Conservation (phyloP, 2,113 vertebrate genomes). For the Hemiscyllium ocellatum region DNA sequence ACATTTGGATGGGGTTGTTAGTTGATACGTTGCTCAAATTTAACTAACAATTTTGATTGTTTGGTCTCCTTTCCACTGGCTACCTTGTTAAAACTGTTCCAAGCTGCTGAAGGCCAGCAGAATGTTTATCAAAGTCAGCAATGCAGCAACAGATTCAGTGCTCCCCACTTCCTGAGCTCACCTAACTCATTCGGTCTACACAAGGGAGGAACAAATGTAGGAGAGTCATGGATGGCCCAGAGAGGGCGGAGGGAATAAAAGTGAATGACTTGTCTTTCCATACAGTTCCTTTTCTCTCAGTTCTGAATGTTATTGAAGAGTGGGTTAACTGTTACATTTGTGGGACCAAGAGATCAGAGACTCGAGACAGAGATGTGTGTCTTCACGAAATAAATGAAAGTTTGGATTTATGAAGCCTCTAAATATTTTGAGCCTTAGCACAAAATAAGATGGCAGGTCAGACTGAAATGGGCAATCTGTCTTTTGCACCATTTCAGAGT, state of each 20-base stretch:
- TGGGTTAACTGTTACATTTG: not conserved
- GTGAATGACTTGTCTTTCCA: not conserved
- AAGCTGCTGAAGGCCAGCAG: not conserved
- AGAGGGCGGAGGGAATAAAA: not conserved
- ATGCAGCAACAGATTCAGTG: not conserved
- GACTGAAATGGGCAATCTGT: not conserved
- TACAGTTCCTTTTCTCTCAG: no score
- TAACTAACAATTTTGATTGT: not conserved
- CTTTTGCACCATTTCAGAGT: not conserved
- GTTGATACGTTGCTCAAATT: not conserved
- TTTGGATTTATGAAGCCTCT: not conserved
- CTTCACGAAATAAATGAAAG: not conserved
- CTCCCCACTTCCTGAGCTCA: not conserved
- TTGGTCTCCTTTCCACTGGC: not conserved
- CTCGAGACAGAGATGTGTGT: not conserved
- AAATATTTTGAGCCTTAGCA: not conserved
- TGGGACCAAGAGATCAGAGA: not conserved
- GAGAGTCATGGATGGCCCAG: not conserved
- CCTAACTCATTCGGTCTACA: not conserved
- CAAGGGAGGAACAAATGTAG: not conserved
- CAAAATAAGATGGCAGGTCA: not conserved
- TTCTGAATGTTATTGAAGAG: not conserved
- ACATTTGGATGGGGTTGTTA: not conserved
- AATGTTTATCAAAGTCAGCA: not conserved
- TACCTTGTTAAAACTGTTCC: not conserved